These are phyloP conservation scores for Nineta flava DNA, from an alignment of 2,888 invertebrate species.

Conservation along the genomic window DNA sequence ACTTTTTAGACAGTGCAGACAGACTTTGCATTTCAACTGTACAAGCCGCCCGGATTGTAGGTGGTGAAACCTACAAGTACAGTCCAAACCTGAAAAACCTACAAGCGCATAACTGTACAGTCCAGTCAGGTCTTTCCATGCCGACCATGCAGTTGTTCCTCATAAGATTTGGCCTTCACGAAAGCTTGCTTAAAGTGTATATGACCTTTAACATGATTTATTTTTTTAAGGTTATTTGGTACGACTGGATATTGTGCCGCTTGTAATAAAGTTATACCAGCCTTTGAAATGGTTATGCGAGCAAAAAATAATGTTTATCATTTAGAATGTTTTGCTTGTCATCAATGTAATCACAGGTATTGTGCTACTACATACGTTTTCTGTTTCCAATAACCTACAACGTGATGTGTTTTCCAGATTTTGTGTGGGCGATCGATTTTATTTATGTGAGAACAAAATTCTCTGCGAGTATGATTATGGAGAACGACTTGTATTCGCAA, in stretches of 20 bases:
- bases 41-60: no score
- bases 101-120: no score
- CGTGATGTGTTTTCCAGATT: constrained; percentile 44
- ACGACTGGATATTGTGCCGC: constrained; percentile 83
- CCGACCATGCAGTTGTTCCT: no score
- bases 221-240: constrained; percentile 60
- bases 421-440: constrained; percentile 88
- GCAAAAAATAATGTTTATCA: constrained; percentile 86
- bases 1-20: no score
- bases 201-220: not conserved
- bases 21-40: no score
- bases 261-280: constrained; percentile 83
- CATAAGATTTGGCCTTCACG: no score
- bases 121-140: no score
- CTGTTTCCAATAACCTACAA: no score
- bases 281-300: constrained; percentile 92
- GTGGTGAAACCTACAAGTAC: no score
- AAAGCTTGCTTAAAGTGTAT: not conserved
- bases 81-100: no score
- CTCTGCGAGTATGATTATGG: constrained; percentile 91
- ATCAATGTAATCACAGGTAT: constrained; percentile 88
- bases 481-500: constrained; percentile 77
- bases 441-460: constrained; percentile 85
- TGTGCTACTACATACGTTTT: no score
- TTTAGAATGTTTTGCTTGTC: constrained; percentile 87